Base-by-base conservation (phyloP, 2,113 vertebrate species). In the Misgurnus anguillicaudatus region DNA sequence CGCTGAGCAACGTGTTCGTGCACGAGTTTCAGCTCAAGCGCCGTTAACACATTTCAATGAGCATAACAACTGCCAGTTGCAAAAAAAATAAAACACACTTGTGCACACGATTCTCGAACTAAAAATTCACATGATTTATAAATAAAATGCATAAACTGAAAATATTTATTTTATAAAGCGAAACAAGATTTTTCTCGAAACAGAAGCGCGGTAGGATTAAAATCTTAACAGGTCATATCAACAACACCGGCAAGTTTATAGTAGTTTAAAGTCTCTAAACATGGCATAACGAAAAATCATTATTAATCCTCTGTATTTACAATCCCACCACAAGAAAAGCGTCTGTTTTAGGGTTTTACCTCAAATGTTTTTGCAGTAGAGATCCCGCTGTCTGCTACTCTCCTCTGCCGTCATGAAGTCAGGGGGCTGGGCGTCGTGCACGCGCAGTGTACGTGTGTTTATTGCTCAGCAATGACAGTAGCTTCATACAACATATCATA, bases 1-100 rank as follows among this genome's bases (percentile, higher is more conserved):
- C 77, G 75, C 61, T 69, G 55, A 84, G 76, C 91, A 92, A 93
- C 91, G 92, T 93, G 92, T 93, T 88, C 85, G 53, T 87, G 85
- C 92, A 92, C 91, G 91, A 91, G 92, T 88, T 87, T 88, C 36
- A 7, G 89, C 85, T 85, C 85, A 86, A 87, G 85, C 84, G 55
- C 67, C 82, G 4, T 80, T 79, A 57, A 79, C 45, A 39, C 3
- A 66, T 36, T 24, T 74, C 41, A 63, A 38, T 19, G 41, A 5
- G n/a, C 47, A 38, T 17, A 67, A 77, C 21, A 76, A n/a, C 36
- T 39, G 13, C 51, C 41, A 80, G 5, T 38, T 58, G 19, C 19
- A 39, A 51, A 36, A 51, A 36, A 8, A 24, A 58, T 13, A 71
- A 42, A 77, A 39, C 16, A 53, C 42, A 74, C 62, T 75, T 14